A percentile compares a stretch with the other conserved stretches of the same genome.
Evolutionary conservation across 2,113 vertebrate species (phyloP).

Genomic region (Redunca redunca): DNA sequence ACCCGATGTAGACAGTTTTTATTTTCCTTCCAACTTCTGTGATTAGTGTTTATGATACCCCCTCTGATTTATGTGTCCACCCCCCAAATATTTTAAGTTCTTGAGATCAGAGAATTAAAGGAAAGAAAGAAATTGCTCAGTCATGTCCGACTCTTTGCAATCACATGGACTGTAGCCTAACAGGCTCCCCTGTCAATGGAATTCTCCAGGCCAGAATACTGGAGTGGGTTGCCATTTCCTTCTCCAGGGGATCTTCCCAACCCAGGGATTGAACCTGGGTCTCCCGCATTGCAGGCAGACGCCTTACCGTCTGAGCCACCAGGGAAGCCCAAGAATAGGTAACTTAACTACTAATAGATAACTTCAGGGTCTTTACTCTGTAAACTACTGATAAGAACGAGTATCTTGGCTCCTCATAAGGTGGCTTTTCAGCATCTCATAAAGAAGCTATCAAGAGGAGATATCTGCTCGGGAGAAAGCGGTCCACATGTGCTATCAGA

Average conservation of each 20-base stretch:
- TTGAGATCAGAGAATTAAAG: neutral
- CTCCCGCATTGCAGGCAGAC: neutral
- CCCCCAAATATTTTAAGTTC: neutral
- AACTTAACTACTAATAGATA: neutral
- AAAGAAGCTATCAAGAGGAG: slow-evolving; percentile 46
- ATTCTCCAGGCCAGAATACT: neutral
- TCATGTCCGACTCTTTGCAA: neutral
- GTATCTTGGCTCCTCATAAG: slow-evolving; percentile 2
- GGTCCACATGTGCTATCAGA: neutral
- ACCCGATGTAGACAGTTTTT: neutral
- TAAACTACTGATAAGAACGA: neutral
- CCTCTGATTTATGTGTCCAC: neutral
- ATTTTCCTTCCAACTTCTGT: neutral
- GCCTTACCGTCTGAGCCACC: neutral
- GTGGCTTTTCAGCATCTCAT: slow-evolving; percentile 34
- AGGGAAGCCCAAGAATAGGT: neutral
- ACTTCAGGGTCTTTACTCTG: neutral
- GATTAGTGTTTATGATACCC: neutral
- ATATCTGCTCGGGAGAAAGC: neutral
- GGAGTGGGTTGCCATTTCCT: neutral
- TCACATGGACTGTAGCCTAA: neutral
- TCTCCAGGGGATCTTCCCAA: neutral
- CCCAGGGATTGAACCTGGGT: neutral
- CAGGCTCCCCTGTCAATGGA: neutral
- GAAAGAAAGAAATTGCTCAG: neutral